Evolutionary conservation across 1,140 invertebrate genomes (phyloP), one percentile per base, ranked within the genome.

Genomic region (Calliphora vicina): DNA sequence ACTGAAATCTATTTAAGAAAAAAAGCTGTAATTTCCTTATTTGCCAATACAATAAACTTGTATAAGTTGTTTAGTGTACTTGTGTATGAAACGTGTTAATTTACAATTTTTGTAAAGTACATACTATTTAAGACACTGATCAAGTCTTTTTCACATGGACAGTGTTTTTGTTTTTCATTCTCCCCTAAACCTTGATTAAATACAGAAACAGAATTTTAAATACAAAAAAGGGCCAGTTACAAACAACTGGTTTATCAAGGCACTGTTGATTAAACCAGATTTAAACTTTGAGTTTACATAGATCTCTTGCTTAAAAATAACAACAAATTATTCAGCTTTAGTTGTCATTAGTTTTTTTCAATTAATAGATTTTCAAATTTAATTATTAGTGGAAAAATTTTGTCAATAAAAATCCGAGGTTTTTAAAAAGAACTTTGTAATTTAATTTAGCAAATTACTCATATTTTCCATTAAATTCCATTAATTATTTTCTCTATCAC

Each of bases 11-110:
- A 67, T 67, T 9, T 23, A 1, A n/a, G 2, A 67, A 67, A 23
- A 78, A 43, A 78, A 43, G 74, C 42, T 78, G 74, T 78, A 20
- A 78, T 78, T 78, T 78, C 74, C 74, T 78, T 78, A 78, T 78
- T 78, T 78, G 35, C 20, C 74, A 15, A 45, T 78, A 78, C 1
- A 78, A 78, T 25, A 23, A 67, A 23, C 61, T 23, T 23, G n/a
- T 23, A 23, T 43, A 43, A 43, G 42, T 43, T 6, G 42, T 50
- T 50, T 3, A 50, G 61, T 12, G 9, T 20, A 67, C 25, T 9
- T 20, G 4, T 67, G 9, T 67, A 76, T 45, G 20, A 23, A 43
- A 78, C 25, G 74, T 78, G 74, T 43, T 78, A 78, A 78, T 43
- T 45, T 25, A 25, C 2, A 23, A 45, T 76, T 35, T 76, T 76